Percentiles rank a stretch among this genome's conserved stretches.
These are phyloP conservation scores for Cydia fagiglandana DNA, from an alignment of 1,140 invertebrate species.

Conservation along the genomic window DNA sequence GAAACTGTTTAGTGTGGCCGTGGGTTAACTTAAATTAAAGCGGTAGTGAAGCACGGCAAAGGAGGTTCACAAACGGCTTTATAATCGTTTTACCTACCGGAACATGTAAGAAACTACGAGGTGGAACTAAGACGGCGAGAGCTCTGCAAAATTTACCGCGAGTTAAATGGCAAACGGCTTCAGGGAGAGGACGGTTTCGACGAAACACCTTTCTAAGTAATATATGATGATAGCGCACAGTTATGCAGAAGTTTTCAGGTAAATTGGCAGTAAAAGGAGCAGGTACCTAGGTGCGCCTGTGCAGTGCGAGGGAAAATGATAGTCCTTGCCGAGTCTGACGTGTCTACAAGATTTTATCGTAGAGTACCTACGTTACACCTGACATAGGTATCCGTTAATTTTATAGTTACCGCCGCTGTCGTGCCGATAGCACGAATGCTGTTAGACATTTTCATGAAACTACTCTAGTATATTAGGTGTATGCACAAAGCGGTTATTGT, in stretches of 20 bases:
- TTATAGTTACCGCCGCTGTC: background rate
- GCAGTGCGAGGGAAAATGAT: constrained; percentile 20
- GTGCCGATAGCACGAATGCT: background rate
- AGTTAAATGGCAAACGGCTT: constrained; percentile 32
- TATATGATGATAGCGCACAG: constrained; percentile 29
- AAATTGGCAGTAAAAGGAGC: constrained; percentile 24
- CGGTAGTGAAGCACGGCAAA: constrained; percentile 39
- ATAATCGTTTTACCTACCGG: constrained; percentile 30
- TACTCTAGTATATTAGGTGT: background rate
- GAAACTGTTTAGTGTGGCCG: constrained; percentile 53
- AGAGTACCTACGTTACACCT: background rate
- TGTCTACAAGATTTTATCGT: constrained; percentile 25
- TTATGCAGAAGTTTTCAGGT: constrained; percentile 29
- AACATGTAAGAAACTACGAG: constrained; percentile 29
- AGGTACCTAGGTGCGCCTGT: background rate
- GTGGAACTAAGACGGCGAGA: constrained; percentile 18
- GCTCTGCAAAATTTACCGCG: constrained; percentile 24
- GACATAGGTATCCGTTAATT: constrained; percentile 14
- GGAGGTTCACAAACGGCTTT: constrained; percentile 32
- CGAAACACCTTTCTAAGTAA: constrained; percentile 35
- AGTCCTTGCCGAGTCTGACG: constrained; percentile 26
- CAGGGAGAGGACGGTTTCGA: constrained; percentile 37
- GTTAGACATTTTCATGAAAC: background rate
- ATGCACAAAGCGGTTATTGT: background rate
- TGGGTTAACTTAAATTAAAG: constrained; percentile 64